A percentile compares a stretch with the other conserved stretches of the same genome.
phyloP scores from a whole-genome alignment of 1,140 invertebrate genomes.

The Luehdorfia chinensis region DNA sequence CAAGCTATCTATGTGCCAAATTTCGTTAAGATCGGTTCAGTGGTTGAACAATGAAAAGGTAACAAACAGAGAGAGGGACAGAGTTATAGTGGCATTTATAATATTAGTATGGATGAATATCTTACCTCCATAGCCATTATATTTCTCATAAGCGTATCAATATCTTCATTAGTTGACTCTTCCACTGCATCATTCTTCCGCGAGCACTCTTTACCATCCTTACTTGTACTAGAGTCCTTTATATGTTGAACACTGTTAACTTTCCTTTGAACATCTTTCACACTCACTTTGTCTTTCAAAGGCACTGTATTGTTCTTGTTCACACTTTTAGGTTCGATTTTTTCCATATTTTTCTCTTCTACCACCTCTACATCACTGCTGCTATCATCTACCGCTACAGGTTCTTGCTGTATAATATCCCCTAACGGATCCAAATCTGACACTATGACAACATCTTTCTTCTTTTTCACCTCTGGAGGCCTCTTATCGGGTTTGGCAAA shows the following conservation, averaged over 20 bases:
- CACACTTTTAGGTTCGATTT: constrained; percentile 44
- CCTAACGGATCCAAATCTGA: constrained; percentile 57
- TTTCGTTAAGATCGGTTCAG: no score
- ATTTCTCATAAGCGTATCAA: constrained; percentile 47
- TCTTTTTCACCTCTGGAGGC: constrained; percentile 59
- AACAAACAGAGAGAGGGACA: not conserved
- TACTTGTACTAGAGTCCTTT: constrained; percentile 28
- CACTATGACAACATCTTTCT: constrained; percentile 59
- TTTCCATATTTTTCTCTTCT: constrained; percentile 46
- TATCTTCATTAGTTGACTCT: constrained; percentile 44
- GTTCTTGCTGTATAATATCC: constrained; percentile 35
- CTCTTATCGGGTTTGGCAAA: constrained; percentile 64
- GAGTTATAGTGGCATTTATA: no score
- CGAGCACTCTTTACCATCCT: constrained; percentile 26
- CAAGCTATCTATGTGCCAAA: no score
- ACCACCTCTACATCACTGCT: constrained; percentile 66
- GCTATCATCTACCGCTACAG: constrained; percentile 56
- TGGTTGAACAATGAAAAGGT: no score
- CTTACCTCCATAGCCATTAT: constrained; percentile 25
- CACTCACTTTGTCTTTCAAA: constrained; percentile 57
- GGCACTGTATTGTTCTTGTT: constrained; percentile 57
- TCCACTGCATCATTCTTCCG: constrained; percentile 30
- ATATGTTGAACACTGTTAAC: constrained; percentile 38
- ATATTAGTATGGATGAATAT: no score
- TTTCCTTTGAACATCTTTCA: constrained; percentile 38